Conservation (phyloP, 2,888 invertebrate genomes). For the Tenthredo notha region DNA sequence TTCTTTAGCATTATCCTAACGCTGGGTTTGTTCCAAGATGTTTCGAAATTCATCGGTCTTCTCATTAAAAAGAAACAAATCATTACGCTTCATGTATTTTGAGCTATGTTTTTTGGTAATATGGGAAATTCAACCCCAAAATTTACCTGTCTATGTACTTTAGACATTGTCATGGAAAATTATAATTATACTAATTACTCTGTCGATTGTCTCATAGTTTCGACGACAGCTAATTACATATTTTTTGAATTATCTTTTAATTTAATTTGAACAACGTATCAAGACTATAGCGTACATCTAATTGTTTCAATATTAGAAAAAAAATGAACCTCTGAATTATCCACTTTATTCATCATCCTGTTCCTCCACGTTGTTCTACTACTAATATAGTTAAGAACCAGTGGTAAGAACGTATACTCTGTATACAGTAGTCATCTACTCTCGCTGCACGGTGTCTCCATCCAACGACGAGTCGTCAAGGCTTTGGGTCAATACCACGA, state of each 20-base stretch:
- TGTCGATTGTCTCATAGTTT: too few relatives aligned
- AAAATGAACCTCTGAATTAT: background rate
- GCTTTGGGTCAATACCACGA: constrained; percentile 55
- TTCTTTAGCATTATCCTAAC: background rate
- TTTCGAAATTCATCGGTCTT: background rate
- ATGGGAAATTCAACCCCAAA: background rate
- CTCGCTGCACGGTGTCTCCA: constrained; percentile 59
- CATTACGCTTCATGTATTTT: background rate
- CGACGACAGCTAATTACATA: too few relatives aligned
- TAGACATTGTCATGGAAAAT: background rate
- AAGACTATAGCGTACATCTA: background rate
- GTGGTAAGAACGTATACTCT: background rate
- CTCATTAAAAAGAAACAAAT: constrained; percentile 8
- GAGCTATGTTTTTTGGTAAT: background rate
- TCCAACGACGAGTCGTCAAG: constrained; percentile 60
- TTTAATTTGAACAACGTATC: too few relatives aligned
- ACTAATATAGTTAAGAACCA: background rate
- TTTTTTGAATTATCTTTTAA: too few relatives aligned
- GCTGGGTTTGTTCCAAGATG: background rate
- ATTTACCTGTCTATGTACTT: background rate
- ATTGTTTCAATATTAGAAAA: background rate
- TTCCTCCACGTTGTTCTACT: background rate
- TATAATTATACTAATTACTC: too few relatives aligned
- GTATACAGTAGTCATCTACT: background rate
- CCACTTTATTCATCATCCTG: background rate